Conservation (phyloP, 2,888 invertebrate genomes). For the Cephus rjabovi region DNA sequence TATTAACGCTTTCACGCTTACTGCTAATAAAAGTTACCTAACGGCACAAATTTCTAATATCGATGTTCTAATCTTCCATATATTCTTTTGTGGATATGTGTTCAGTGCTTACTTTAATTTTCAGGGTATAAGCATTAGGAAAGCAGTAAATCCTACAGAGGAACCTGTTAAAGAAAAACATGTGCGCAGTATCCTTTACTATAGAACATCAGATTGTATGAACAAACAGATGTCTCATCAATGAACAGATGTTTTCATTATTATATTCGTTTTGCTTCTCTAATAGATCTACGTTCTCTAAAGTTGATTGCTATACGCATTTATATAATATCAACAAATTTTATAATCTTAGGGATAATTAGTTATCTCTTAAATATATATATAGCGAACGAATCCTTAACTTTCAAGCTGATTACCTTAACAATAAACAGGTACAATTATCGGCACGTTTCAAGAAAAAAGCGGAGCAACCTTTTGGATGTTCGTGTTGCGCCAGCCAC, state of each 20-base stretch:
- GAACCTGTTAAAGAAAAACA: slow-evolving; percentile 98
- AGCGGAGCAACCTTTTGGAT: slow-evolving; percentile 94
- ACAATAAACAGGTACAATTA: slow-evolving; percentile 78
- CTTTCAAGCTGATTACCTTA: slow-evolving; percentile 13
- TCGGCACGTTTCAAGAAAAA: slow-evolving; percentile 94
- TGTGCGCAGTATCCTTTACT: slow-evolving; percentile 80
- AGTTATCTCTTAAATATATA: no score
- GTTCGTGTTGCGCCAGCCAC: slow-evolving; percentile 76
- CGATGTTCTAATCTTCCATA: no score
- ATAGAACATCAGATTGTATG: not conserved
- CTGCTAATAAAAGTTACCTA: no score
- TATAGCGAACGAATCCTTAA: no score
- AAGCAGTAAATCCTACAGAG: slow-evolving; percentile 93
- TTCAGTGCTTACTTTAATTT: slow-evolving; percentile 51
- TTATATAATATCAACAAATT: no score
- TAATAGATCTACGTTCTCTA: not conserved
- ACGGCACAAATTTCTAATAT: no score
- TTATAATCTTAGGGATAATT: no score
- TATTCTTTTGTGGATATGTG: no score
- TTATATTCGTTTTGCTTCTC: not conserved
- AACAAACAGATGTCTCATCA: no score
- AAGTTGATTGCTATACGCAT: no score
- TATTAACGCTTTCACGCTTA: no score
- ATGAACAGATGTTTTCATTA: slow-evolving; percentile 1
- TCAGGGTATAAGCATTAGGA: slow-evolving; percentile 88